Percentiles rank a stretch among this genome's conserved stretches.
phyloP scores from a whole-genome alignment of 2,113 vertebrate genomes.

The Noctilio leporinus region DNA sequence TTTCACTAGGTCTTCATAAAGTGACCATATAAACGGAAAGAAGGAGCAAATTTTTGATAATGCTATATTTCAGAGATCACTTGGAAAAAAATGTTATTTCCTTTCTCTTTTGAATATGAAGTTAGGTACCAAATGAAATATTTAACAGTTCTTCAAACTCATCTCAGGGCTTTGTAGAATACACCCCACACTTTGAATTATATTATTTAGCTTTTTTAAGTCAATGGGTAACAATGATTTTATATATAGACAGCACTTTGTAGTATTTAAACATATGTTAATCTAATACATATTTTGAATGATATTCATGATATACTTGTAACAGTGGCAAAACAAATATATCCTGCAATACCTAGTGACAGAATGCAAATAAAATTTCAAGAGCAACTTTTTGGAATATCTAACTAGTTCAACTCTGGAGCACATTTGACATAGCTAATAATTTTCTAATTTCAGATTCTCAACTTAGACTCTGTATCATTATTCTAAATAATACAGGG shows the following conservation, averaged over 20 bases:
- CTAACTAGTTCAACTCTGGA: neutral
- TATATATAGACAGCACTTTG: neutral
- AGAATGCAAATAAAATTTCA: neutral
- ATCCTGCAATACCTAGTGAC: neutral
- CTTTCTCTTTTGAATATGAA: neutral
- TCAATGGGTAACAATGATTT: neutral
- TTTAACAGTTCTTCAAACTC: neutral
- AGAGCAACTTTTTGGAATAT: neutral
- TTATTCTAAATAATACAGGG: neutral
- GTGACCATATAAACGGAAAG: neutral
- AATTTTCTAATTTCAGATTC: neutral
- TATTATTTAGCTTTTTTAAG: neutral
- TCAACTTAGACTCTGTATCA: neutral
- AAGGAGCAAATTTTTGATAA: neutral
- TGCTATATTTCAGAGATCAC: neutral
- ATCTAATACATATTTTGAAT: neutral
- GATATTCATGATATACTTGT: neutral
- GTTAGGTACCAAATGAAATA: neutral
- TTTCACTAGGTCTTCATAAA: neutral
- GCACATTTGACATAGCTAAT: neutral
- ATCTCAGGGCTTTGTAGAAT: neutral
- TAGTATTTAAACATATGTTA: neutral
- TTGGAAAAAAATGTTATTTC: neutral
- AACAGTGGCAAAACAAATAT: neutral
- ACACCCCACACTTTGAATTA: neutral